Evolutionary conservation across 2,888 invertebrate species (phyloP), one percentile per base, ranked within the genome.

Genomic region (Anorthoa munda): DNA sequence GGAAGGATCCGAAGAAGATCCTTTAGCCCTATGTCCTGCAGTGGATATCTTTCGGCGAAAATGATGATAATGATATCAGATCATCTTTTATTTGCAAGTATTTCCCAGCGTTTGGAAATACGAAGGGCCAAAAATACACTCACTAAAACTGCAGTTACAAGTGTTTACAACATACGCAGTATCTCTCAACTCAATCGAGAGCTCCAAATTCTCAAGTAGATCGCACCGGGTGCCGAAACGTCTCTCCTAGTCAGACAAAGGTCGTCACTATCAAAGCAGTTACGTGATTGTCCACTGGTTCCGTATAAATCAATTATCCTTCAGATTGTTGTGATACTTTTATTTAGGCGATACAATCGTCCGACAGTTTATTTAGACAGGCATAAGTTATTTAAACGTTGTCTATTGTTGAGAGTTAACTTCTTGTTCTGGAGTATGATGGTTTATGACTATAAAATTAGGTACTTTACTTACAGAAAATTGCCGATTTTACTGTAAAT

Each of bases 271-370:
- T 83, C 71, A 81, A 75, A 79, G 9, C 58, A 60, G 83, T 66
- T 55, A 78, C 72, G 56, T 77, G 81, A 63, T 71, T 9, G 56
- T 61, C 26, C 48, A 53, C 18, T 7, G 67, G 74, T 84, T 75
- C 64, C 66, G 23, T 72, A 84, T 74, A 79, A 79, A 84, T 85
- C 75, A 79, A 58, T 77, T 84, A 83, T 76, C 64, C 64, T 70
- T 55, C 53, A 61, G 11, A 50, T 21, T 84, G 79, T 81, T 77
- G 60, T 79, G 84, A 81, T 85, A 75, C 68, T 64, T 83, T 72
- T 78, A 77, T 84, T 75, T 63, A 71, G 23, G 59, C 46, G 51
- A 58, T 66, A 61, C 73, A 61, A 70, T 39, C 26, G 50, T 12
- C 39, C 48, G 45, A 58, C 13, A 39, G 79, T 74, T 74, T 83